Conservation (phyloP, 2,888 invertebrate genomes). For the Harpalus rubripes region DNA sequence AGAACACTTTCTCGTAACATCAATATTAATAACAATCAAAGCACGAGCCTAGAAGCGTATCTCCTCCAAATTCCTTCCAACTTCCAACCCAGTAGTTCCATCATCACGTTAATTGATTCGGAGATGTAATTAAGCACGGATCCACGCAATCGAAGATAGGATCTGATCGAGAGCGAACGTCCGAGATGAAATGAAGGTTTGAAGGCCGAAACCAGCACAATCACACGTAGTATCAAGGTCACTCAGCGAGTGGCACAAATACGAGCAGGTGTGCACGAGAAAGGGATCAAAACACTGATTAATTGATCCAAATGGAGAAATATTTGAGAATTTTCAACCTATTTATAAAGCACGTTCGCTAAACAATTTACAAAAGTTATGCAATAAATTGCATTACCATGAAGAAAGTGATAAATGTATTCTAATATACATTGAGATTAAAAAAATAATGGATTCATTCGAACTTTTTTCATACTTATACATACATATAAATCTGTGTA, state of each 20-base stretch:
- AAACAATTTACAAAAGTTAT: background rate
- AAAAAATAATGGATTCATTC: too few relatives aligned
- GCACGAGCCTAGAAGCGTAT: background rate
- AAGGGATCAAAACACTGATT: constrained; percentile 23
- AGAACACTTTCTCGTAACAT: constrained; percentile 36
- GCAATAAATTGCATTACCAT: background rate
- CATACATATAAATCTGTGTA: too few relatives aligned
- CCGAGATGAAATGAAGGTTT: constrained; percentile 11
- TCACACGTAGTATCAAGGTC: constrained; percentile 56
- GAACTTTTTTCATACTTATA: too few relatives aligned
- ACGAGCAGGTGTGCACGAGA: constrained; percentile 31
- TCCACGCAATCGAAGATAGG: constrained; percentile 37
- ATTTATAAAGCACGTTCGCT: background rate
- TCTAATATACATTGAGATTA: too few relatives aligned
- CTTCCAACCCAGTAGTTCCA: background rate
- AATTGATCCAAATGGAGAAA: background rate
- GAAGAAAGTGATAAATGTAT: too few relatives aligned
- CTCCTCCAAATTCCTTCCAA: constrained; percentile 3
- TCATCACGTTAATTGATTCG: constrained; percentile 45
- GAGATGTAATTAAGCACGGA: constrained; percentile 24
- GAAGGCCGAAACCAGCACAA: constrained; percentile 61
- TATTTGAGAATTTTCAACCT: background rate
- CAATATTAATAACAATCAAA: constrained; percentile 1
- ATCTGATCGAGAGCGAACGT: constrained; percentile 56
- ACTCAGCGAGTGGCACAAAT: constrained; percentile 42